Evolutionary conservation across 2,888 invertebrate species (phyloP), one percentile per base, ranked within the genome.

Genomic region (Meghimatium bilineatum): DNA sequence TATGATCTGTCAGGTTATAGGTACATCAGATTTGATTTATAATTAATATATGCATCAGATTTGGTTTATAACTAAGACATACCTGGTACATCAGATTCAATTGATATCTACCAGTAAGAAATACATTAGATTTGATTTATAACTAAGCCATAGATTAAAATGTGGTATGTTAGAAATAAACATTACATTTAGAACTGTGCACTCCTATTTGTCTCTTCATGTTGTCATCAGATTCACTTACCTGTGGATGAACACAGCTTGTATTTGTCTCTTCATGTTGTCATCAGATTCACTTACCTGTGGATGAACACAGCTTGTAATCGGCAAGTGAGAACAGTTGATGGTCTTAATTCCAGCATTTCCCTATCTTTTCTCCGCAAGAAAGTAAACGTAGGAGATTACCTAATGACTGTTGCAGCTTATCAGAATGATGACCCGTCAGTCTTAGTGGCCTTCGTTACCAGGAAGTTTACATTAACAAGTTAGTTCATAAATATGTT

Each of bases 211-310:
- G 17, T 49, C 49, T 23, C 56, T 23, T 56, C 20, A 2, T 56
- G 56, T 20, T 56, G 17, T 56, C 56, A 17, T 56, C 17, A 63
- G 74, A 5, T 89, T 87, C 60, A 74, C 63, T 14, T 89, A 86
- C 60, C n/a, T 75, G 69, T 89, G 89, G 89, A 49, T 81, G 34
- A 87, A 87, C 75, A 77, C 75, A 67, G 87, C n/a, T n/a, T n/a
- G n/a, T n/a, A 49, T 49, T 49, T 17, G 17, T 49, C 49, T 23
- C 56, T 23, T 56, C 20, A 2, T 56, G 56, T 20, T 56, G 17
- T 56, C 56, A 17, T 56, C 17, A 63, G 74, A 5, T 89, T 87
- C 60, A 74, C 63, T 14, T 89, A 86, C 60, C n/a, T 75, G 69
- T 89, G 89, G 89, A 49, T 81, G 34, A 87, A 87, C 75, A 77